phyloP scores from a whole-genome alignment of 2,888 invertebrate genomes.

The Molorchus minor region DNA sequence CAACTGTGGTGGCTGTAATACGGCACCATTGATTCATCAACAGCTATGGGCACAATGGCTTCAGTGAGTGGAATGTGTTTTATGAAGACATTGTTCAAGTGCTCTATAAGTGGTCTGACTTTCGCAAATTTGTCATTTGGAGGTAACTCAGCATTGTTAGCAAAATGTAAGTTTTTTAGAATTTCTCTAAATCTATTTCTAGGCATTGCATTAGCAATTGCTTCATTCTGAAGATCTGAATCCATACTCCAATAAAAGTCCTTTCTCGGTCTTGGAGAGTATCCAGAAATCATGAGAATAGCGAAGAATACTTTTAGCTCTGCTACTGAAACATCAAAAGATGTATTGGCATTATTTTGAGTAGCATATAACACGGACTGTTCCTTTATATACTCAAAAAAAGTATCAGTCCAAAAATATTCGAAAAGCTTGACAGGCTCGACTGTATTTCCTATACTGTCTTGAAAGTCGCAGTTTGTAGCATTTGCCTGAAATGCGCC shows the following conservation, averaged over 20 bases:
- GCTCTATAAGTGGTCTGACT: slow-evolving; percentile 2
- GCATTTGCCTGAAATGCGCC: neutral
- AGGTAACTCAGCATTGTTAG: slow-evolving; percentile 4
- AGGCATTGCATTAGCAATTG: slow-evolving; percentile 9
- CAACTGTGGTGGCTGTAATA: slow-evolving; percentile 3
- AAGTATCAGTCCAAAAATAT: neutral
- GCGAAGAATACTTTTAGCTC: slow-evolving; percentile 12
- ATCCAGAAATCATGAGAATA: slow-evolving; percentile 13
- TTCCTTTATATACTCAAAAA: slow-evolving; percentile 19
- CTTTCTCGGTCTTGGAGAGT: neutral
- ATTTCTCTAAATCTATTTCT: slow-evolving; percentile 8
- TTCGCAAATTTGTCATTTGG: slow-evolving; percentile 8
- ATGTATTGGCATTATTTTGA: slow-evolving; percentile 11
- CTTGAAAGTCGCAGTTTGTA: neutral
- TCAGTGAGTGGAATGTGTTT: neutral
- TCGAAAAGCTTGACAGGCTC: neutral
- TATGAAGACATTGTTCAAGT: neutral
- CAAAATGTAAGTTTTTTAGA: slow-evolving; percentile 9
- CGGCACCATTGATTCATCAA: slow-evolving; percentile 3
- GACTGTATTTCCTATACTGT: neutral
- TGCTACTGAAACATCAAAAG: slow-evolving; percentile 3
- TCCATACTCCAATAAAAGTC: slow-evolving; percentile 12
- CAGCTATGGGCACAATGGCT: slow-evolving; percentile 2
- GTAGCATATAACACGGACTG: slow-evolving; percentile 1
- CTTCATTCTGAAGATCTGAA: slow-evolving; percentile 4